phyloP scores from a whole-genome alignment of 2,797 vertebrate genomes.

The Mallotus villosus region DNA sequence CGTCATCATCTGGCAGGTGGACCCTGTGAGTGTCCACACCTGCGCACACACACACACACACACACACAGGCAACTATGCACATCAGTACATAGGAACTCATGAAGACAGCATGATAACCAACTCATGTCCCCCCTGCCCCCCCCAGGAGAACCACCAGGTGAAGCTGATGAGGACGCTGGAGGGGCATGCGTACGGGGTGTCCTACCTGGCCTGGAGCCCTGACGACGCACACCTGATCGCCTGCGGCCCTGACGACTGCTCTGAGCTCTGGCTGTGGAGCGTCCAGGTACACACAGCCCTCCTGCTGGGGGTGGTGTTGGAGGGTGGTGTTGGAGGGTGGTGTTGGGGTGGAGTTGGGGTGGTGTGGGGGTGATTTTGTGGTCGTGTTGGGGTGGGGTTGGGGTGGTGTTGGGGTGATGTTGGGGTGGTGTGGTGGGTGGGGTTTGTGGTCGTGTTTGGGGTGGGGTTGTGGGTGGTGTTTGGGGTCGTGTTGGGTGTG shows the following conservation, averaged over 20 bases:
- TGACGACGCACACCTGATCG: slow-evolving; percentile 95
- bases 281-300: slow-evolving; percentile 81
- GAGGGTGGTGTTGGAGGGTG: no score
- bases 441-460: no score
- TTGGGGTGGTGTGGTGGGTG: no score
- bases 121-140: neutral
- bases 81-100: neutral
- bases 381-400: no score
- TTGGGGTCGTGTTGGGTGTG: no score
- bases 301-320: no score
- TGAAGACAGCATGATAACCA: no score
- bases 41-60: slow-evolving; percentile 4
- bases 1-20: slow-evolving; percentile 98
- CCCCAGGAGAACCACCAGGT: slow-evolving; percentile 92
- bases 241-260: slow-evolving; percentile 98
- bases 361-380: no score
- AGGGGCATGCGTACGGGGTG: slow-evolving; percentile 96
- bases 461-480: no score
- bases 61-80: neutral
- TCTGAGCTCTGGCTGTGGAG: slow-evolving; percentile 99
- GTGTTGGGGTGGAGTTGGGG: no score
- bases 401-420: no score
- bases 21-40: slow-evolving; percentile 83
- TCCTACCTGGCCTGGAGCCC: slow-evolving; percentile 99
- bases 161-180: slow-evolving; percentile 92